Evolutionary conservation across 2,113 vertebrate species (phyloP).

Genomic region (Toxotes chatareus): DNA sequence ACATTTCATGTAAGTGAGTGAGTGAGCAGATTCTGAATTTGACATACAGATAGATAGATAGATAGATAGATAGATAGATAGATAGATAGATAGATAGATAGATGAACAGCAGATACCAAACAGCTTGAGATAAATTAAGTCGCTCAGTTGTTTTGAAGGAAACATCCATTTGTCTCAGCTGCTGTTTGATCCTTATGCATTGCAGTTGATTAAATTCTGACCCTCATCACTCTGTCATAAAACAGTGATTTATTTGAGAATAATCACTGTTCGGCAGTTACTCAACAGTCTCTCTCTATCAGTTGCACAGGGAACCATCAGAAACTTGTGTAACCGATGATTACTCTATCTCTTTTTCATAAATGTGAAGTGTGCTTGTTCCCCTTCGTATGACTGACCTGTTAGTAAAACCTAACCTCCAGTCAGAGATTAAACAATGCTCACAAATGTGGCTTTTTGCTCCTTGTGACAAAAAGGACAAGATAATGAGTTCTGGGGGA

Average conservation of each 20-base stretch:
- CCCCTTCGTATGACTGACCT: constrained; percentile 45
- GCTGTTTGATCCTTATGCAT: constrained; percentile 38
- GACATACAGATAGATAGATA: background rate
- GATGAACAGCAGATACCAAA: background rate
- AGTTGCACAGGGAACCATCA: background rate
- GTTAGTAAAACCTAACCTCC: constrained; percentile 49
- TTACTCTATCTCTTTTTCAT: constrained; percentile 39
- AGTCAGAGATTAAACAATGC: constrained; percentile 51
- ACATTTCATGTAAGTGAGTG: background rate
- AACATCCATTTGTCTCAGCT: constrained; percentile 43
- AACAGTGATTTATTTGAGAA: constrained; percentile 60
- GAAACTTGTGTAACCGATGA: constrained; percentile 10
- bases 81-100: background rate
- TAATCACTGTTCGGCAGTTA: constrained; percentile 40
- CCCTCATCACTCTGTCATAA: constrained; percentile 51
- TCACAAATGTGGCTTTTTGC: constrained; percentile 44
- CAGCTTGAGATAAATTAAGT: constrained; percentile 21
- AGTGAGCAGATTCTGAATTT: no score
- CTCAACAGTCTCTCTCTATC: constrained; percentile 18
- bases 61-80: background rate
- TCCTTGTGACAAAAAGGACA: constrained; percentile 57
- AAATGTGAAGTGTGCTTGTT: constrained; percentile 9
- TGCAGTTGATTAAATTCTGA: constrained; percentile 62
- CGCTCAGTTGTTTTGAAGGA: constrained; percentile 27
- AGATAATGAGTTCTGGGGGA: constrained; percentile 68